Evolutionary conservation across 2,888 invertebrate genomes (phyloP).

Genomic region (Lacanobia wlatinum): DNA sequence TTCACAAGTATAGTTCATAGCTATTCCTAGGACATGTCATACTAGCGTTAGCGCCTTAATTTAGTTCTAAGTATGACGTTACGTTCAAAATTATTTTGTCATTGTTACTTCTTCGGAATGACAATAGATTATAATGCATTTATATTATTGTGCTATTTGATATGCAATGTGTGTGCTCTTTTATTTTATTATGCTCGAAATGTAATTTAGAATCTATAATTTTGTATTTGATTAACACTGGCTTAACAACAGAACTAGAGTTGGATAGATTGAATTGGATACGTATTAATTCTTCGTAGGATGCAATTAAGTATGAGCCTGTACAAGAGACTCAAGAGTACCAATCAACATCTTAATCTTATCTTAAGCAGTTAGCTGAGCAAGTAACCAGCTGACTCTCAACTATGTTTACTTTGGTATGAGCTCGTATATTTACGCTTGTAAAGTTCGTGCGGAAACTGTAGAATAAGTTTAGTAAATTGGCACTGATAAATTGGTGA

Average conservation of each 20-base stretch:
- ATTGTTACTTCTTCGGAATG: conserved; percentile 45
- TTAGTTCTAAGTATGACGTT: conserved; percentile 17
- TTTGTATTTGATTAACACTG: background rate
- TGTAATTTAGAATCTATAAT: background rate
- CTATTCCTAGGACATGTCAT: conserved; percentile 18
- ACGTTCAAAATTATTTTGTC: conserved; percentile 30
- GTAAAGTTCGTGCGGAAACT: too few species aligned
- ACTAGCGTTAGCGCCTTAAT: conserved; percentile 24
- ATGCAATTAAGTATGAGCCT: background rate
- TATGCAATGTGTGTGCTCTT: conserved; percentile 15
- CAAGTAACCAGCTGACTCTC: too few species aligned
- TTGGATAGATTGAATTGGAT: background rate
- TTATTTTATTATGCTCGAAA: too few species aligned
- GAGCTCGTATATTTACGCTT: background rate
- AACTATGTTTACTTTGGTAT: background rate
- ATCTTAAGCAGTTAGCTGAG: too few species aligned
- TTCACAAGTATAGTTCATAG: conserved; percentile 20
- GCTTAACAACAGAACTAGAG: background rate
- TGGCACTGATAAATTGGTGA: background rate
- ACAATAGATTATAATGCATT: conserved; percentile 45
- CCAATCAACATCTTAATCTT: too few species aligned
- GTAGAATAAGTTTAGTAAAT: too few species aligned
- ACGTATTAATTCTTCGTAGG: background rate
- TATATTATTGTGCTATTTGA: conserved; percentile 4
- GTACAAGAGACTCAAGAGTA: background rate